phyloP scores from a whole-genome alignment of 2,113 vertebrate species.

The Rhea pennata region DNA sequence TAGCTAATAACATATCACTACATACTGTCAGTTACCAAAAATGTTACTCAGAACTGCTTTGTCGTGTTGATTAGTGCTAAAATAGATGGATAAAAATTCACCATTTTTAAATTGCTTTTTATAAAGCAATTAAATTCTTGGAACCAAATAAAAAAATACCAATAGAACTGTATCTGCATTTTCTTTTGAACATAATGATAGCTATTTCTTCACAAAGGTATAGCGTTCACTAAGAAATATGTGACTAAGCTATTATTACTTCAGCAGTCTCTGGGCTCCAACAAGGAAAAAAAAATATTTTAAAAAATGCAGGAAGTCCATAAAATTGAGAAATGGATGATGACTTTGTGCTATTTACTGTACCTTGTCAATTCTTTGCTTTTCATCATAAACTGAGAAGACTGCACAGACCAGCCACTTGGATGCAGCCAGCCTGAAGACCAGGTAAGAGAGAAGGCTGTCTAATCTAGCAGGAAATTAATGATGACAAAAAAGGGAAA shows the following conservation, averaged over 20 bases:
- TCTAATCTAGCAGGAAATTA: neutral
- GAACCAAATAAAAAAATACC: neutral
- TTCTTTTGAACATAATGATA: neutral
- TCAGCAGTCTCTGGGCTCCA: conserved; percentile 28
- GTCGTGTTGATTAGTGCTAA: neutral
- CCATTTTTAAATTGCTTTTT: neutral
- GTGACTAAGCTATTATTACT: conserved; percentile 49
- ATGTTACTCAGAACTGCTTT: neutral
- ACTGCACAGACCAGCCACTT: neutral
- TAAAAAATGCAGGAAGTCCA: neutral
- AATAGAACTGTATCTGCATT: neutral
- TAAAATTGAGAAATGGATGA: neutral
- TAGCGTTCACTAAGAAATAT: conserved; percentile 39
- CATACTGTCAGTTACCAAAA: neutral
- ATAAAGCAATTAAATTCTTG: neutral
- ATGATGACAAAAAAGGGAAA: neutral
- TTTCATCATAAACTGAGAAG: neutral
- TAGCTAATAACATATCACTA: neutral
- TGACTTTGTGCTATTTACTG: neutral
- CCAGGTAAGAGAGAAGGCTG: neutral
- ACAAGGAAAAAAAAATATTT: conserved; percentile 32
- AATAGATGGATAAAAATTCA: neutral
- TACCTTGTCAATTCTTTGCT: neutral
- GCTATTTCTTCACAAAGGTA: conserved; percentile 33
- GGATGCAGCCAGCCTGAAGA: neutral